These are phyloP conservation scores for Rhingia rostrata DNA, from an alignment of 2,888 invertebrate species.

Conservation along the genomic window DNA sequence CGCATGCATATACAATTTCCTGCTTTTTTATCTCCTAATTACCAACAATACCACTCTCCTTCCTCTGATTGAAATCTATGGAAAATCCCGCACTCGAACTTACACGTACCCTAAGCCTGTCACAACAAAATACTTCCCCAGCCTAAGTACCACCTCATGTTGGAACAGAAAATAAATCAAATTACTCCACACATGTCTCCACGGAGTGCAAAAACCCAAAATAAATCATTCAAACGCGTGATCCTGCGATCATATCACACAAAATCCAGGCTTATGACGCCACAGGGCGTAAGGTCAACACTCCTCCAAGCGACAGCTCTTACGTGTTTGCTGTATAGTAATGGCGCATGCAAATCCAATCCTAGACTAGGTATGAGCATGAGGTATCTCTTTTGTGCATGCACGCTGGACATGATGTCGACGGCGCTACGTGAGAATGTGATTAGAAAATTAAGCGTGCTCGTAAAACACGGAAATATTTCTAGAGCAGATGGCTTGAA, in stretches of 20 bases:
- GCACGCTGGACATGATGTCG: conserved; percentile 30
- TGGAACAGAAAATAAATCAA: conserved; percentile 59
- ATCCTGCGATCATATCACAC: conserved; percentile 59
- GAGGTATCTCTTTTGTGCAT: neutral
- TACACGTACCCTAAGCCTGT: conserved; percentile 17
- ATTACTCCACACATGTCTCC: conserved; percentile 57
- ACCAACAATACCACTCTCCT: conserved; percentile 27
- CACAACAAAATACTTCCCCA: neutral
- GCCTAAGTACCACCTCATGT: conserved; percentile 62
- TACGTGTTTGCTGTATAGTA: conserved; percentile 7
- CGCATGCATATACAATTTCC: conserved; percentile 48
- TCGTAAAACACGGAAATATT: conserved; percentile 50
- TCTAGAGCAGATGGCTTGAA: conserved; percentile 50
- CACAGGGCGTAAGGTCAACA: conserved; percentile 68
- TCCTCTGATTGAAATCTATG: conserved; percentile 52
- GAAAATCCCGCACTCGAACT: conserved; percentile 17
- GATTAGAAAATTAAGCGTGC: conserved; percentile 57
- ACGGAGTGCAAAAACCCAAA: conserved; percentile 51
- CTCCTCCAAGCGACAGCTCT: conserved; percentile 46
- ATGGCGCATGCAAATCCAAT: conserved; percentile 57
- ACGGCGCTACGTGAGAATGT: conserved; percentile 61
- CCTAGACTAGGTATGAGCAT: conserved; percentile 1
- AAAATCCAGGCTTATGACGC: conserved; percentile 57
- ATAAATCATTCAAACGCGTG: conserved; percentile 74
- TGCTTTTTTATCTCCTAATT: conserved; percentile 48